Percentiles rank a stretch among this genome's conserved stretches.
These are phyloP conservation scores for Melitaea cinxia DNA, from an alignment of 1,140 invertebrate genomes.

Conservation along the genomic window DNA sequence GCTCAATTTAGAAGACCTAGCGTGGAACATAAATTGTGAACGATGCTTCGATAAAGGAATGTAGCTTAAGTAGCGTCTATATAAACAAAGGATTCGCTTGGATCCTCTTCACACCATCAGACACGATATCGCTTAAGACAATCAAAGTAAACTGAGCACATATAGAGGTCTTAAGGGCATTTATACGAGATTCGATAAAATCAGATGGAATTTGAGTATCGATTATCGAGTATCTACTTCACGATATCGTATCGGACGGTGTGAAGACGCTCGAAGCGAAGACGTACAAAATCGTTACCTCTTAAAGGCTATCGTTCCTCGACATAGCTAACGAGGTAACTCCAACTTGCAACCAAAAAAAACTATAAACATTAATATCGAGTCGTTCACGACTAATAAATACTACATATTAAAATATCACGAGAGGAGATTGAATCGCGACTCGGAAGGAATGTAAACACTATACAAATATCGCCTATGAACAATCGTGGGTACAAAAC, in stretches of 20 bases:
- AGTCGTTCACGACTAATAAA: constrained; percentile 25
- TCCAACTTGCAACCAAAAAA: constrained; percentile 52
- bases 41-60: neutral
- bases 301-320: constrained; percentile 44
- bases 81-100: neutral
- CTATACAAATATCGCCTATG: constrained; percentile 32
- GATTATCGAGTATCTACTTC: neutral
- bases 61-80: neutral
- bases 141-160: too few relatives aligned
- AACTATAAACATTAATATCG: constrained; percentile 43
- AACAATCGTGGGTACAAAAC: constrained; percentile 27
- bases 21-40: neutral
- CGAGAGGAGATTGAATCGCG: constrained; percentile 16
- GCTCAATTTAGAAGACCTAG: constrained; percentile 4
- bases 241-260: constrained; percentile 2
- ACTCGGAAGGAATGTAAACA: constrained; percentile 33
- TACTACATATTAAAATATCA: constrained; percentile 46
- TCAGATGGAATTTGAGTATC: neutral
- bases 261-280: neutral
- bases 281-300: constrained; percentile 15
- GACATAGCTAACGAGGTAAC: constrained; percentile 50
- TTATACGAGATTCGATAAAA: neutral
- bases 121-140: neutral
- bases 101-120: neutral
- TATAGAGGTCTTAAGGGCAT: too few relatives aligned